These are phyloP conservation scores for Dicranocentrus wangi DNA, from an alignment of 2,888 invertebrate genomes.

Conservation along the genomic window DNA sequence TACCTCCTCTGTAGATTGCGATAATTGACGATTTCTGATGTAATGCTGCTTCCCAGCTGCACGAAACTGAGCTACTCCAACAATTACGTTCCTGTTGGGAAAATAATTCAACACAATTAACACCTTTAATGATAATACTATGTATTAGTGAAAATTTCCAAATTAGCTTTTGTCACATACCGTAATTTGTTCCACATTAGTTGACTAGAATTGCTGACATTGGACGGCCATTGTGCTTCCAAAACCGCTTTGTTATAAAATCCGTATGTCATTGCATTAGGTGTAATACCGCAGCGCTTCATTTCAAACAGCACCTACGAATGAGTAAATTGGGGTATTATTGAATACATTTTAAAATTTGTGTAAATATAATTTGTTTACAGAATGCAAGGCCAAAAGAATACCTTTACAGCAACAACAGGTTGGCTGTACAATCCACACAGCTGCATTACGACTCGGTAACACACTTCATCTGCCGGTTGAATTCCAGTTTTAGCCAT, in stretches of 20 bases:
- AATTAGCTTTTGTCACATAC: slow-evolving; percentile 66
- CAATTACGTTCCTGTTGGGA: slow-evolving; percentile 82
- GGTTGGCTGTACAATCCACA: slow-evolving; percentile 96
- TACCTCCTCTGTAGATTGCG: slow-evolving; percentile 72
- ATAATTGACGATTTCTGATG: slow-evolving; percentile 73
- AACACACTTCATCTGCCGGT: slow-evolving; percentile 97
- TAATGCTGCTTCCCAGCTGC: slow-evolving; percentile 80
- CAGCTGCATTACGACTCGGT: slow-evolving; percentile 97
- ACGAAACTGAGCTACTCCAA: slow-evolving; percentile 91
- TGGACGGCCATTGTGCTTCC: slow-evolving; percentile 95
- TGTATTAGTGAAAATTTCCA: slow-evolving; percentile 1
- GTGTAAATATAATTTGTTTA: not conserved
- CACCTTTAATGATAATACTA: no score
- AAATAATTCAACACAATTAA: slow-evolving; percentile 6
- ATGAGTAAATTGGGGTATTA: not conserved
- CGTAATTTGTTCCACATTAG: slow-evolving; percentile 94
- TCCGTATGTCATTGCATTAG: slow-evolving; percentile 98
- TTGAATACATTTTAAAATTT: not conserved
- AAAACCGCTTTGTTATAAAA: slow-evolving; percentile 88
- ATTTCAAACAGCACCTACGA: slow-evolving; percentile 85
- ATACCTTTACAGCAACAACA: slow-evolving; percentile 89
- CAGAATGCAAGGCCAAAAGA: not conserved
- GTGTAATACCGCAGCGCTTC: slow-evolving; percentile 94
- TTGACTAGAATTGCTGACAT: slow-evolving; percentile 84
- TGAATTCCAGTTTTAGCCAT: slow-evolving; percentile 88